Conservation (phyloP, 2,888 invertebrate species). For the Chironomus tentans region DNA sequence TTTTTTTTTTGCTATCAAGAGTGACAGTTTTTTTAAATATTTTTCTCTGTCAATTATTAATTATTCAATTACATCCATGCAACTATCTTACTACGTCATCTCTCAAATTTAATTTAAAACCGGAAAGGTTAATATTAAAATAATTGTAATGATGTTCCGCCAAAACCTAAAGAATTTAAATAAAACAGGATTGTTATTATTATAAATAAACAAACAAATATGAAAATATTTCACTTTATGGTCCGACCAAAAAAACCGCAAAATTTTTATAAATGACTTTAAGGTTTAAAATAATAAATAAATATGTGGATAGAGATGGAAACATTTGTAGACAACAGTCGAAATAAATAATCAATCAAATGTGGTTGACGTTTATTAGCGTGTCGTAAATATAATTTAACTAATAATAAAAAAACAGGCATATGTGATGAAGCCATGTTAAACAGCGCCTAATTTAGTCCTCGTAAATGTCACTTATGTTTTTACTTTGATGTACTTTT, state of each 20-base stretch:
- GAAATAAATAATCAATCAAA: constrained; percentile 18
- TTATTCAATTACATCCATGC: too few species aligned
- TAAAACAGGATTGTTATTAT: too few species aligned
- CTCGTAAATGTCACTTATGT: constrained; percentile 15
- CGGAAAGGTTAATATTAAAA: too few species aligned
- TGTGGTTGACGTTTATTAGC: constrained; percentile 9
- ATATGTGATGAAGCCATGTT: background rate
- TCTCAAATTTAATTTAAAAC: too few species aligned
- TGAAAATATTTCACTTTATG: background rate
- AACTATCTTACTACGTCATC: too few species aligned
- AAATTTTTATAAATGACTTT: background rate
- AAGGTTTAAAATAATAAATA: too few species aligned
- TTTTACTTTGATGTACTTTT: background rate
- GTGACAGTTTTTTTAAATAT: too few species aligned
- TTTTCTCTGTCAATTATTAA: too few species aligned
- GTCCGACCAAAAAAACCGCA: background rate
- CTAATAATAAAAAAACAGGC: background rate
- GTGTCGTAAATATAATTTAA: constrained; percentile 10
- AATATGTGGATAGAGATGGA: too few species aligned
- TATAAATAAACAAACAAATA: constrained; percentile 1
- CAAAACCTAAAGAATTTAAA: too few species aligned
- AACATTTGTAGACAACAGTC: background rate
- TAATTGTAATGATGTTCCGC: too few species aligned
- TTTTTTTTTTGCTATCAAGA: too few species aligned
- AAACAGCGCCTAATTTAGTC: constrained; percentile 3